These are phyloP conservation scores for Bellardia bayeri DNA, from an alignment of 2,888 invertebrate genomes.

Conservation along the genomic window DNA sequence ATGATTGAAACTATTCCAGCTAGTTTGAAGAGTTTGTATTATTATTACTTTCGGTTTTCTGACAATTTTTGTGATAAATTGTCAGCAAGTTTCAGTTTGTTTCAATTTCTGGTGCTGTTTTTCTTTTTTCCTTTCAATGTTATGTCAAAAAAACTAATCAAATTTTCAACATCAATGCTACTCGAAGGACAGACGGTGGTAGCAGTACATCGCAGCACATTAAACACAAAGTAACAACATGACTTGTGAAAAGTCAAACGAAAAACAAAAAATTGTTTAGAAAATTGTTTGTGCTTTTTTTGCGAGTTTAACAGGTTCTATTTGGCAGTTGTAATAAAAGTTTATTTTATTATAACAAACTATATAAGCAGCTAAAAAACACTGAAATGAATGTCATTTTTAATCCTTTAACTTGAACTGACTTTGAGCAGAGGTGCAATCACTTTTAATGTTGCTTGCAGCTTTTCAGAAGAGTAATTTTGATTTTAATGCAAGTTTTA, in stretches of 20 bases:
- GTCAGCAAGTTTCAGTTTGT: background rate
- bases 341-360: background rate
- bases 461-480: background rate
- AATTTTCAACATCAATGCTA: constrained; percentile 40
- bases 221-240: background rate
- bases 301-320: background rate
- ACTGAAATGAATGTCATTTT: background rate
- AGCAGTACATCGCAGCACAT: background rate
- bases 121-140: background rate
- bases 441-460: background rate
- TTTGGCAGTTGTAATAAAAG: constrained; percentile 23
- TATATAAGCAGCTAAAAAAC: background rate
- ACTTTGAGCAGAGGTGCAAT: constrained; percentile 10
- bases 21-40: background rate
- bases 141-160: constrained; percentile 12
- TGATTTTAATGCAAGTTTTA: background rate
- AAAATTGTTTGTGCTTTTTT: background rate
- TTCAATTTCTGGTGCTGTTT: background rate
- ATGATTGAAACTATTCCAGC: background rate
- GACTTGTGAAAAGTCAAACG: background rate
- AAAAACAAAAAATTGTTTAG: background rate
- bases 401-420: background rate
- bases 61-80: background rate
- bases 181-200: background rate
- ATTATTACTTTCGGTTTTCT: background rate